phyloP scores from a whole-genome alignment of 1,140 invertebrate genomes.

The Sminthurinus signatus region DNA sequence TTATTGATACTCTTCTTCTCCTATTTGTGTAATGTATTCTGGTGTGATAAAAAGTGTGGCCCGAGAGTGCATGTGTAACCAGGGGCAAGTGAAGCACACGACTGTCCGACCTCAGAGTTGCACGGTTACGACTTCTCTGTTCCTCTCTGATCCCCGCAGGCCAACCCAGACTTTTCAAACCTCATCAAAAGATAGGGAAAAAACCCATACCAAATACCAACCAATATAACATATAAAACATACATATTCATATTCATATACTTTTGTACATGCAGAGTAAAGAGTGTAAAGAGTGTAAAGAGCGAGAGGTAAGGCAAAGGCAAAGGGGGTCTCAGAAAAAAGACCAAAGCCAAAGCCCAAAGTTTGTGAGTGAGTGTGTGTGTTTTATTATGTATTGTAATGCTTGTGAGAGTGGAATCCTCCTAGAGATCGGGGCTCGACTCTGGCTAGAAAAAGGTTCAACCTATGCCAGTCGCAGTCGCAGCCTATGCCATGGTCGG shows the following conservation, averaged over 20 bases:
- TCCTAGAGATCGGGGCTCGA: slow-evolving; percentile 21
- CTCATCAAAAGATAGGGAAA: not conserved
- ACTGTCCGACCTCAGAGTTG: slow-evolving; percentile 40
- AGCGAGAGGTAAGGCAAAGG: slow-evolving; percentile 6
- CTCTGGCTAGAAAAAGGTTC: slow-evolving; percentile 33
- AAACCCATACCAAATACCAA: too few species aligned
- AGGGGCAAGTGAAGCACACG: slow-evolving; percentile 37
- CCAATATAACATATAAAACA: too few species aligned
- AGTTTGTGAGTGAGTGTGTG: too few species aligned
- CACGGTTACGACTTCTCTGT: slow-evolving; percentile 37
- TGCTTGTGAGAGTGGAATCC: slow-evolving; percentile 6
- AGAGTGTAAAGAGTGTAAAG: too few species aligned
- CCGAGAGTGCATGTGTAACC: slow-evolving; percentile 23
- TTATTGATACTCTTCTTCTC: too few species aligned
- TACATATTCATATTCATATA: too few species aligned
- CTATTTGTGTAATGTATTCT: not conserved
- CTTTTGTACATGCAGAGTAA: too few species aligned
- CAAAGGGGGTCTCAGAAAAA: slow-evolving; percentile 18
- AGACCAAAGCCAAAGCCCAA: slow-evolving; percentile 13
- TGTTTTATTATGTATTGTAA: not conserved
- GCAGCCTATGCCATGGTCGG: slow-evolving; percentile 31
- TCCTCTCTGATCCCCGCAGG: slow-evolving; percentile 28
- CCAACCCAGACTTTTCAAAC: slow-evolving; percentile 12
- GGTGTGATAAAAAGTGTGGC: slow-evolving; percentile 5
- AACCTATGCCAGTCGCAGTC: too few species aligned